These are phyloP conservation scores for Elanus axillaris DNA, from an alignment of 2,113 vertebrate species.

Conservation along the genomic window DNA sequence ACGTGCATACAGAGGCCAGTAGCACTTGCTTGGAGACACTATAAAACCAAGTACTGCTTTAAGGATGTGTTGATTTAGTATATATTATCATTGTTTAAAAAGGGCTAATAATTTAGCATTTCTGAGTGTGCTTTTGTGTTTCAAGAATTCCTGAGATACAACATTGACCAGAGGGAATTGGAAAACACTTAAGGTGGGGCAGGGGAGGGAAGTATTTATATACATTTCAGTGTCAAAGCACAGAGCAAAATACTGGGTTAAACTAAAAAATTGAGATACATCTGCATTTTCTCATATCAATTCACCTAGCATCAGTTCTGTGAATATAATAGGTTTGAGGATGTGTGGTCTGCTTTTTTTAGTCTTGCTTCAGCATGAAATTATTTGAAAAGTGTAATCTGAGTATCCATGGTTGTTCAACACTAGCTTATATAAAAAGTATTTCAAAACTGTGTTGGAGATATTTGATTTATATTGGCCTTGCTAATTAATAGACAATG, in stretches of 20 bases:
- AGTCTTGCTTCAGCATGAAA: not conserved
- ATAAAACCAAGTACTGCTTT: not conserved
- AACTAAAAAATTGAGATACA: not conserved
- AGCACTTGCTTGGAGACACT: not conserved
- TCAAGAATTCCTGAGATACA: not conserved
- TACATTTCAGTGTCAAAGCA: not conserved
- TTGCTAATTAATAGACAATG: not conserved
- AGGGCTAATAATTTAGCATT: not conserved
- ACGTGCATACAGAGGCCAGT: not conserved
- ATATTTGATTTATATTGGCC: not conserved
- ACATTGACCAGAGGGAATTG: not conserved
- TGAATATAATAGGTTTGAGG: not conserved
- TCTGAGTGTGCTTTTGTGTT: not conserved
- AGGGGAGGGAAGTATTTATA: not conserved
- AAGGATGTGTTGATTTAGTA: not conserved
- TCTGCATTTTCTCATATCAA: not conserved
- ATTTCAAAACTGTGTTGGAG: not conserved
- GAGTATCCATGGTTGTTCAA: not conserved
- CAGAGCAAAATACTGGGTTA: not conserved
- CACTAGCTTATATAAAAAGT: not conserved
- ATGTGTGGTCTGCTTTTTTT: not conserved
- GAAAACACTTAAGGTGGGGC: not conserved
- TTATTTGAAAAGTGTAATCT: not conserved
- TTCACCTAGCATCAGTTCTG: not conserved
- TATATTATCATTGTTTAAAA: not conserved